These are phyloP conservation scores for Carcinoscorpius rotundicauda DNA, from an alignment of 1,140 invertebrate genomes.

Conservation along the genomic window DNA sequence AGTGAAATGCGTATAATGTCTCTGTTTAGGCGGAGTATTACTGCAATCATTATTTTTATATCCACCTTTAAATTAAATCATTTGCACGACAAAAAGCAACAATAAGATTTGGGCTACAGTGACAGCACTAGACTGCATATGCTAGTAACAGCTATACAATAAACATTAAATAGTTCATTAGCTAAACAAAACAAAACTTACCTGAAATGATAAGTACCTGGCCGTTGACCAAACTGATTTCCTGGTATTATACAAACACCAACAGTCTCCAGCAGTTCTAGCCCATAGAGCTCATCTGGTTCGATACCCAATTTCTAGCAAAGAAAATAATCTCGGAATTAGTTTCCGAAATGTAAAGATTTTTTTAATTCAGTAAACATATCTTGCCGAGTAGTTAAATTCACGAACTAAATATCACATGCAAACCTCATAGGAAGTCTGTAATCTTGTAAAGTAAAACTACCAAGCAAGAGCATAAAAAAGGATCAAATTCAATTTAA, in stretches of 20 bases:
- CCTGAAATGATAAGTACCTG: conserved; percentile 90
- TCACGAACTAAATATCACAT: too few relatives aligned
- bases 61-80: too few relatives aligned
- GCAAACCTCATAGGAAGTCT: too few relatives aligned
- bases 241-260: conserved; percentile 81
- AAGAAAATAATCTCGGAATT: not conserved
- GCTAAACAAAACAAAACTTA: conserved; percentile 24
- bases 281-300: conserved; percentile 90
- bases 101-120: not conserved
- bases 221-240: conserved; percentile 84
- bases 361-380: too few relatives aligned
- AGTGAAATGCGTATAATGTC: too few relatives aligned
- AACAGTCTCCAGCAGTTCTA: conserved; percentile 78
- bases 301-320: conserved; percentile 23
- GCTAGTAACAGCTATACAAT: not conserved
- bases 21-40: too few relatives aligned
- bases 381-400: too few relatives aligned
- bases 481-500: too few relatives aligned
- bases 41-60: too few relatives aligned
- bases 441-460: too few relatives aligned
- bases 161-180: not conserved
- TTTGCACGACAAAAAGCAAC: too few relatives aligned
- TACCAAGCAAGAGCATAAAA: too few relatives aligned
- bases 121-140: not conserved
- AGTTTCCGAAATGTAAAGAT: not conserved